These are phyloP conservation scores for Procambarus virginalis DNA, from an alignment of 1,140 invertebrate species.

Conservation along the genomic window DNA sequence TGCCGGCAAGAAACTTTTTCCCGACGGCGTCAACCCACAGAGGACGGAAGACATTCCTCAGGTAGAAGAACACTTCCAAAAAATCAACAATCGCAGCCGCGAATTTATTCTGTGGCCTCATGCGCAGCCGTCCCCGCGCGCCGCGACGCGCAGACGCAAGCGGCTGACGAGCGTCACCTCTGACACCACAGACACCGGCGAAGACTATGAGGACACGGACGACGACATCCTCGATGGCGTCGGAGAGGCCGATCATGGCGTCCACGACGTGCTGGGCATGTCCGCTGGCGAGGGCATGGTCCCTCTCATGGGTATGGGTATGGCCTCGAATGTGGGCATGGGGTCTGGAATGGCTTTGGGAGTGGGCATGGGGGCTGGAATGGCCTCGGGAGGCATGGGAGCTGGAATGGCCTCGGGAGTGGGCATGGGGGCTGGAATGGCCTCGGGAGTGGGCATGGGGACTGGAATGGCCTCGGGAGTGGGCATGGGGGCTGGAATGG, in stretches of 20 bases:
- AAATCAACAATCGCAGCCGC: conserved; percentile 84
- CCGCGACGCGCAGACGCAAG: conserved; percentile 31
- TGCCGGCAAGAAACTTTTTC: conserved; percentile 87
- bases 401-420: conserved; percentile 3
- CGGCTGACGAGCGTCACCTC: conserved; percentile 31
- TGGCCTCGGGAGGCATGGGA: neutral
- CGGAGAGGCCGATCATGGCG: neutral
- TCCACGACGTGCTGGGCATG: neutral
- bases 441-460: neutral
- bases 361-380: neutral
- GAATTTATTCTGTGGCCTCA: conserved; percentile 88
- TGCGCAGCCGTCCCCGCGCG: conserved; percentile 74
- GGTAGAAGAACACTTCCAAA: conserved; percentile 88
- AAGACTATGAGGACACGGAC: conserved; percentile 47
- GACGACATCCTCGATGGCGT: neutral
- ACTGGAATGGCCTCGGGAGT: neutral
- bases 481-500: neutral
- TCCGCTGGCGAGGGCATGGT: conserved; percentile 3
- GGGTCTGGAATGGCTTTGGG: conserved; percentile 5
- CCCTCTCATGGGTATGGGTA: conserved; percentile 7
- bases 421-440: neutral
- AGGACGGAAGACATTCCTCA: conserved; percentile 82
- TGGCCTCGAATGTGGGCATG: too few species aligned
- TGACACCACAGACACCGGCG: conserved; percentile 44
- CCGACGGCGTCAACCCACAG: conserved; percentile 79